A percentile compares a stretch with the other conserved stretches of the same genome.
Evolutionary conservation across 2,113 vertebrate species (phyloP).

Genomic region (Bubo scandiacus): DNA sequence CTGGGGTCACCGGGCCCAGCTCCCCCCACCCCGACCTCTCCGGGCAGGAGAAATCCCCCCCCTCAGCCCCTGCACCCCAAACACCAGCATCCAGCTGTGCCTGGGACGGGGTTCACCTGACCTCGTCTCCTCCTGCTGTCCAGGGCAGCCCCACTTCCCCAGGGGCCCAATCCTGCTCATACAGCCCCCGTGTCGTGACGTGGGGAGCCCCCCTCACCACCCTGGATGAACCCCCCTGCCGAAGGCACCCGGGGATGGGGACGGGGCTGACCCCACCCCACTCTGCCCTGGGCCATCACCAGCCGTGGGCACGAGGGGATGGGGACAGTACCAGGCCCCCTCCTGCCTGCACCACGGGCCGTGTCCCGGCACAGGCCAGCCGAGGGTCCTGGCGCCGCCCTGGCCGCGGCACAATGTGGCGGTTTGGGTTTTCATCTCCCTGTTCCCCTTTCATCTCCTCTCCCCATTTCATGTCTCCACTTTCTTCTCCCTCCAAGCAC

Average conservation of each 20-base stretch:
- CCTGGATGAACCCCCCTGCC: not conserved
- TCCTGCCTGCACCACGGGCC: rapidly evolving
- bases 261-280: rapidly evolving
- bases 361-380: rapidly evolving
- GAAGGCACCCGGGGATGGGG: rapidly evolving
- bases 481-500: slow-evolving; percentile 63
- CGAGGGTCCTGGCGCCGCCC: rapidly evolving
- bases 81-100: not conserved
- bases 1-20: rapidly evolving
- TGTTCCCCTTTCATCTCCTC: slow-evolving; percentile 50
- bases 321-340: rapidly evolving
- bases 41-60: not conserved
- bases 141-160: rapidly evolving
- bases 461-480: slow-evolving; percentile 58
- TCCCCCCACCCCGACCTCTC: too few relatives aligned
- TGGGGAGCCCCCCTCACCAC: not conserved
- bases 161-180: not conserved
- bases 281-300: not conserved
- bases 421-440: slow-evolving; percentile 33
- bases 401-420: not conserved
- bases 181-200: rapidly evolving
- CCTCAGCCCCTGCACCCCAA: not conserved
- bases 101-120: not conserved
- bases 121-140: not conserved
- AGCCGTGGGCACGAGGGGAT: rapidly evolving